phyloP scores from a whole-genome alignment of 2,113 vertebrate genomes.

The Colinus virginianus region DNA sequence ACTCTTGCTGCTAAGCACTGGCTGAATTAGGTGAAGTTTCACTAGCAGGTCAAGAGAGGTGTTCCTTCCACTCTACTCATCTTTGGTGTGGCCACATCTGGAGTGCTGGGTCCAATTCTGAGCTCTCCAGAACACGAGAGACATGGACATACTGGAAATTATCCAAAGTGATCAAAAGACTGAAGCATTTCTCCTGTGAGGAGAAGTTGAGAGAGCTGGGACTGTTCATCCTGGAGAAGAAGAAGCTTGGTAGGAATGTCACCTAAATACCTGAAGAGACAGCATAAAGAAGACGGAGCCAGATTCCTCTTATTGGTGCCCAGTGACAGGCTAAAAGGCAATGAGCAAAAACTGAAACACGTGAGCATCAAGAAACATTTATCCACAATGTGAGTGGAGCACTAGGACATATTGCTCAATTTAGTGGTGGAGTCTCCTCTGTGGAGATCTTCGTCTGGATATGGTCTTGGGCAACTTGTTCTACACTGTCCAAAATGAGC shows the following conservation, averaged over 20 bases:
- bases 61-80: background rate
- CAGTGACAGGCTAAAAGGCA: background rate
- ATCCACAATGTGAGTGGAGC: background rate
- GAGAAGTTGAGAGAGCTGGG: background rate
- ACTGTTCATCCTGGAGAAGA: background rate
- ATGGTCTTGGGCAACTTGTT: background rate
- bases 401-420: background rate
- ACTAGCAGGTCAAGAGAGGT: background rate
- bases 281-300: background rate
- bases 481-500: background rate
- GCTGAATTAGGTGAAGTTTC: background rate
- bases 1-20: background rate
- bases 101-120: background rate
- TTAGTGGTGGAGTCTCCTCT: background rate
- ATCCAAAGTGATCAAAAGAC: no score
- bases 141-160: background rate
- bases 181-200: background rate
- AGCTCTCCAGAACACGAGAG: background rate
- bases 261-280: background rate
- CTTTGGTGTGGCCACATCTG: background rate
- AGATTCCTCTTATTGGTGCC: background rate
- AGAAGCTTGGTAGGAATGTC: background rate
- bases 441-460: background rate
- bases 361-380: background rate
- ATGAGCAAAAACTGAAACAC: background rate